Evolutionary conservation across 1,140 invertebrate species (phyloP), one percentile per base, ranked within the genome.

Genomic region (Hylyphantes graminicola): DNA sequence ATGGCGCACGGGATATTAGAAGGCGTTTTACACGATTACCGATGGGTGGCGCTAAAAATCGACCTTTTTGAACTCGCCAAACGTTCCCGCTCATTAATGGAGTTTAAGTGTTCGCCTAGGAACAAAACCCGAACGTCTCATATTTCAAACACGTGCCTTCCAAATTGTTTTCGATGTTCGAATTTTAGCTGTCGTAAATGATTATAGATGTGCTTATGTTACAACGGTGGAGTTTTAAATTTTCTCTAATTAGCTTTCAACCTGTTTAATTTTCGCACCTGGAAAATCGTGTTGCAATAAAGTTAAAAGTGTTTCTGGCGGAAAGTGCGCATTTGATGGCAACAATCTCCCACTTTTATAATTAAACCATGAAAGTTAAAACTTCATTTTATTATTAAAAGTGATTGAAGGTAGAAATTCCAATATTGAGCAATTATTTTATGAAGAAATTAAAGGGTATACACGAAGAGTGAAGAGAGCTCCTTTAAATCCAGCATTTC

Each of bases 151-250:
- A 83, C 80, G 70, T 65, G 80, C 70, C 80, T 83, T 59, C 61
- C 67, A 83, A 83, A 83, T 83, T 83, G 80, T 83, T 83, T 83
- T 83, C 80, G 80, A 83, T 83, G 80, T 83, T 83, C 80, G 80
- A 74, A 75, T 83, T 83, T 83, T 75, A 67, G 80, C 80, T 83
- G 70, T 75, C 80, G 80, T 75, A 75, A 83, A 75, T 83, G 80
- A 83, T 83, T 83, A 83, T 83, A 83, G 80, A 83, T 73, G 80
- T 83, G 80, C 80, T 83, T 74, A 75, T 67, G 80, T 83, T 83
- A 83, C 80, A 83, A 67, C 70, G 51, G 57, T 57, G 80, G 72
- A 83, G 80, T 75, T 83, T 83, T 83, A 74, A 81, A 83, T 83
- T 83, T 83, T 83, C 80, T 83, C 59, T 83, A 83, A 83, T 83